Base-by-base conservation (phyloP, 2,888 invertebrate species). In the Apocheima hispidaria region DNA sequence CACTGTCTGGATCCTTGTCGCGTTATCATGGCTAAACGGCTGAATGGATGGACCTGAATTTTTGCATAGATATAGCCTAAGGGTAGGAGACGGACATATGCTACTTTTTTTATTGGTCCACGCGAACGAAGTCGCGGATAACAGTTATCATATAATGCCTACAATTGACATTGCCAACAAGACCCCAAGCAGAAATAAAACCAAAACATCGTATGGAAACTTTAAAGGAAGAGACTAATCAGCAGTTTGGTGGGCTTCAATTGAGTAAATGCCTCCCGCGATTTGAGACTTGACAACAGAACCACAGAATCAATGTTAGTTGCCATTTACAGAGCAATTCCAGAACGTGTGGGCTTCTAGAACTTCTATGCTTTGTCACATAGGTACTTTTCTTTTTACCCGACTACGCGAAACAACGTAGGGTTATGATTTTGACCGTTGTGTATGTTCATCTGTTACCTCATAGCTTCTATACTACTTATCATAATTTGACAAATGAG, bases 141-240 rank as follows among this genome's bases (percentile, higher is more conserved):
- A 36, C 36, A 35, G 35, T 49, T 50, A 21, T n/a, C 33, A 30
- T n/a, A 48, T 7, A 49, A 5, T 46, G 1, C 9, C 21, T 36
- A 35, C 23, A 36, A 21, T 14, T 3, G 14, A 30, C 21, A 38
- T 40, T 7, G n/a, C n/a, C n/a, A n/a, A 30, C 28, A 40, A 48
- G 56, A 21, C 46, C 48, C 52, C 59, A 33, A n/a, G 23, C 28
- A 21, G 26, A 53, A 63, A 62, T 64, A 57, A 59, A 63, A 61
- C 33, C 60, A 59, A 50, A 63, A 18, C 55, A 53, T 9, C 67
- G 66, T 69, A 75, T 84, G 87, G 87, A 86, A 87, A 86, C 80
- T 79, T 87, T 84, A 60, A 68, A 82, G 87, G 87, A 87, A 77
- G 87, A 50, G 69, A 73, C 66, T 77, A 68, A 84, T 84, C 75